A percentile compares a stretch with the other conserved stretches of the same genome.
Evolutionary conservation across 1,140 invertebrate species (phyloP).

Genomic region (Thaumatotibia leucotreta): DNA sequence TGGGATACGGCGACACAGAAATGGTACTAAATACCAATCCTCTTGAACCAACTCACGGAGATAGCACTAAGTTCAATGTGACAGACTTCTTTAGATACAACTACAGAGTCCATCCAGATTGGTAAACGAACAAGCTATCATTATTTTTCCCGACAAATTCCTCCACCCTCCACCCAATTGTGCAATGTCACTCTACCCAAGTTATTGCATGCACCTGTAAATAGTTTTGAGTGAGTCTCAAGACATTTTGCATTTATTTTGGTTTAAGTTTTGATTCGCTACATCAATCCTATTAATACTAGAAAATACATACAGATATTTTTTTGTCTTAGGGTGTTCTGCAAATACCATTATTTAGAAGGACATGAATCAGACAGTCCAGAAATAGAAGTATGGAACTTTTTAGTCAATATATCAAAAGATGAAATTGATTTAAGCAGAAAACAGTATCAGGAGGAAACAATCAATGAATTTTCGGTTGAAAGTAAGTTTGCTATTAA

Average conservation of each 20-base stretch:
- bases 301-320: no score
- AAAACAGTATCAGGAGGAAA: slow-evolving; percentile 52
- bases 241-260: neutral
- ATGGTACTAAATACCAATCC: slow-evolving; percentile 82
- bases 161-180: neutral
- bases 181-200: neutral
- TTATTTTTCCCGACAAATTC: neutral
- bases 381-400: slow-evolving; percentile 86
- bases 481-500: slow-evolving; percentile 53
- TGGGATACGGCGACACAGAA: slow-evolving; percentile 86
- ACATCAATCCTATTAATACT: neutral
- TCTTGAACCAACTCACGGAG: slow-evolving; percentile 79
- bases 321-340: slow-evolving; percentile 82
- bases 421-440: slow-evolving; percentile 67
- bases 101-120: slow-evolving; percentile 94
- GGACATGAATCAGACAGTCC: slow-evolving; percentile 82
- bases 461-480: slow-evolving; percentile 33
- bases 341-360: slow-evolving; percentile 90
- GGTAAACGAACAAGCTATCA: slow-evolving; percentile 73
- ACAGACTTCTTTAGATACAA: slow-evolving; percentile 81
- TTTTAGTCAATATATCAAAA: slow-evolving; percentile 77
- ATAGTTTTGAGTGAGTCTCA: neutral
- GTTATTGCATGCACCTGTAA: neutral
- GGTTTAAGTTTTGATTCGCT: neutral
- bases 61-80: slow-evolving; percentile 81